phyloP scores from a whole-genome alignment of 2,113 vertebrate genomes.

The Circaetus gallicus region DNA sequence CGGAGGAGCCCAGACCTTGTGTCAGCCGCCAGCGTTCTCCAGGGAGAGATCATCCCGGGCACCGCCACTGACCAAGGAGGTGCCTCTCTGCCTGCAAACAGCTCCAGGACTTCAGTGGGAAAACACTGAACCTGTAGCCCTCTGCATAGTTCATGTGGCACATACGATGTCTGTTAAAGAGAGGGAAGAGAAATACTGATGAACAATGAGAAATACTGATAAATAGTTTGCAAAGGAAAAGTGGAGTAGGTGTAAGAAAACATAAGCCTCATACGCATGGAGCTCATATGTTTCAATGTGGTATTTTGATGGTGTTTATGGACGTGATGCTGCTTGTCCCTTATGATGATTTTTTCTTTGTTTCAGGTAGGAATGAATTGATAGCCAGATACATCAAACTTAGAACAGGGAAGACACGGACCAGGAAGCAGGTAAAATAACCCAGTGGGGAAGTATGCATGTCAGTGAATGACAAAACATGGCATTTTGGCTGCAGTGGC shows the following conservation, averaged over 20 bases:
- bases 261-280: not conserved
- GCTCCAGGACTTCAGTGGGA: not conserved
- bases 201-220: not conserved
- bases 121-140: not conserved
- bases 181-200: not conserved
- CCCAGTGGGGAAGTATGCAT: constrained; percentile 63
- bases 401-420: constrained; percentile 97
- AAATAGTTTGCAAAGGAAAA: not conserved
- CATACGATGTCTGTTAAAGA: not conserved
- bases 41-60: not conserved
- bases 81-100: not conserved
- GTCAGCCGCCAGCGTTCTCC: not conserved
- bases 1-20: not conserved
- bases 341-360: constrained; percentile 69
- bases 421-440: constrained; percentile 95
- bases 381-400: constrained; percentile 99
- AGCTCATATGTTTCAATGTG: not conserved
- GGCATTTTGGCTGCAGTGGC: constrained; percentile 71
- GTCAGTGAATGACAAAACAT: constrained; percentile 62
- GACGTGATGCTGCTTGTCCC: not conserved
- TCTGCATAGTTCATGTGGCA: not conserved
- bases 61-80: not conserved
- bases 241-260: not conserved
- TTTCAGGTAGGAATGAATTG: constrained; percentile 97
- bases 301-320: not conserved